A percentile compares a stretch with the other conserved stretches of the same genome.
phyloP scores from a whole-genome alignment of 2,797 vertebrate species.

The Triplophysa bombifrons region DNA sequence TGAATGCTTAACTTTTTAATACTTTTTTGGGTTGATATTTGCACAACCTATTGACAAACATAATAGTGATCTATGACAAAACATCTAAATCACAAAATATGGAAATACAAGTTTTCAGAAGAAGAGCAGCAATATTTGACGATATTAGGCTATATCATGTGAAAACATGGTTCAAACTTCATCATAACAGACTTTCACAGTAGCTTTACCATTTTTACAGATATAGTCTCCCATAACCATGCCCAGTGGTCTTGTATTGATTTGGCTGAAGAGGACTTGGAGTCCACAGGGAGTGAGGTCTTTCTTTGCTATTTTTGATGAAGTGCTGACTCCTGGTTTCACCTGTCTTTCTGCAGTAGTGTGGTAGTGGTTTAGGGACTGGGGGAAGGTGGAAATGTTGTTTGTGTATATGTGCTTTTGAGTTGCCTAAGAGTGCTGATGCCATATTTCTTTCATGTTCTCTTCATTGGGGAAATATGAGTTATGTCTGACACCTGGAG shows the following conservation, averaged over 20 bases:
- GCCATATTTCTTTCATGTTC: conserved; percentile 57
- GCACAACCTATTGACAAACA: too few species aligned
- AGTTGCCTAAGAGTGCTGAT: conserved; percentile 60
- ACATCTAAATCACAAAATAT: too few species aligned
- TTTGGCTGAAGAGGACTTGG: conserved; percentile 52
- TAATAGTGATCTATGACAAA: too few species aligned
- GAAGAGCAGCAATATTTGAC: too few species aligned
- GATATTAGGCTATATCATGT: not conserved
- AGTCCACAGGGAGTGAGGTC: conserved; percentile 62
- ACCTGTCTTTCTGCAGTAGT: conserved; percentile 62
- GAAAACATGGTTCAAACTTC: not conserved
- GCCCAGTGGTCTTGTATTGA: conserved; percentile 60
- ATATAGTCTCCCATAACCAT: conserved; percentile 50
- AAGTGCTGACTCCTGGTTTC: conserved; percentile 70
- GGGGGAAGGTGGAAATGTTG: conserved; percentile 41
- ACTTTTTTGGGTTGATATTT: too few species aligned
- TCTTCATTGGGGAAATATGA: conserved; percentile 8
- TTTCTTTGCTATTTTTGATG: conserved; percentile 67
- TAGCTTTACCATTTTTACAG: conserved; percentile 43
- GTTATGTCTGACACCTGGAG: conserved; percentile 17
- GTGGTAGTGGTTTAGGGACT: conserved; percentile 39
- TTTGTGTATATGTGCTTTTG: conserved; percentile 53
- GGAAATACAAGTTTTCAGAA: too few species aligned
- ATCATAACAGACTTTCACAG: not conserved
- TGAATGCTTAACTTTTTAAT: too few species aligned